Conservation (phyloP, 1,140 invertebrate species). For the Platyura marginata region DNA sequence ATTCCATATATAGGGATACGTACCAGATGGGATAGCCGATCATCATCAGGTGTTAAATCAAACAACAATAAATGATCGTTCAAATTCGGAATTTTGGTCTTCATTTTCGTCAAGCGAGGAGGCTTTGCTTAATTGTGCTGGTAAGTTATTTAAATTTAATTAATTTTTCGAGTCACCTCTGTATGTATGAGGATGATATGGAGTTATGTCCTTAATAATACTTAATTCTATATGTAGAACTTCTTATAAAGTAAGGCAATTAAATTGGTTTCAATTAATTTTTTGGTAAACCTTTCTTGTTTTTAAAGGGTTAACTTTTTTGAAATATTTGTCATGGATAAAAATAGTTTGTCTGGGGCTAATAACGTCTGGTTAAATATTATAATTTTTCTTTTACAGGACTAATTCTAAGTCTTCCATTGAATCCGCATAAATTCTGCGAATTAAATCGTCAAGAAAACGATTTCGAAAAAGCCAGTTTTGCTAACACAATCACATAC, state of each 20-base stretch:
- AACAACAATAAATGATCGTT: slow-evolving; percentile 40
- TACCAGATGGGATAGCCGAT: slow-evolving; percentile 41
- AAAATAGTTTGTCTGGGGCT: too few species aligned
- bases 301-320: too few species aligned
- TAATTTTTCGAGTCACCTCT: too few species aligned
- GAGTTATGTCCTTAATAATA: too few species aligned
- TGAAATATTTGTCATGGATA: too few species aligned
- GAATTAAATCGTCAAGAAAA: slow-evolving; percentile 19
- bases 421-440: slow-evolving; percentile 40
- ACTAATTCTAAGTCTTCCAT: slow-evolving; percentile 46
- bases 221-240: too few species aligned
- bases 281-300: too few species aligned
- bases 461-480: slow-evolving; percentile 27
- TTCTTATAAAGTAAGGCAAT: too few species aligned
- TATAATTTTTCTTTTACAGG: neutral
- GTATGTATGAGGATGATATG: too few species aligned
- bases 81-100: slow-evolving; percentile 59
- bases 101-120: slow-evolving; percentile 62
- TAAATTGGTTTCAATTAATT: too few species aligned
- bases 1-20: slow-evolving; percentile 24
- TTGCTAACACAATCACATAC: slow-evolving; percentile 41
- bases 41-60: slow-evolving; percentile 38
- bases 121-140: slow-evolving; percentile 48
- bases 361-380: neutral
- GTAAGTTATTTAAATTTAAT: slow-evolving; percentile 11